Evolutionary conservation across 2,797 vertebrate species (phyloP).

Genomic region (Prunella strophiata): DNA sequence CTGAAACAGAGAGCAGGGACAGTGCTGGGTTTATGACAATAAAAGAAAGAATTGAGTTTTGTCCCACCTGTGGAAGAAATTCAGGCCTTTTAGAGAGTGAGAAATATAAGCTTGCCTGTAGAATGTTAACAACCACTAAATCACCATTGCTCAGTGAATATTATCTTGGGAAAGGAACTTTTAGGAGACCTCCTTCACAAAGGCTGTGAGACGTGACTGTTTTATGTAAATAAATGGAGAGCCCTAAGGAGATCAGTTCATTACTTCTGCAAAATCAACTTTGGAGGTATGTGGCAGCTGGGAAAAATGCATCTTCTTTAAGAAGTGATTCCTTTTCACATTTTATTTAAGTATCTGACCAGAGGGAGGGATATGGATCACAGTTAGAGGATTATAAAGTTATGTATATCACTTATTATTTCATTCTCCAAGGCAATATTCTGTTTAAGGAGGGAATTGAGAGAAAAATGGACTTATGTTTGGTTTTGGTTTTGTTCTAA

Average conservation of each 20-base stretch:
- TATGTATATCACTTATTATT: not conserved
- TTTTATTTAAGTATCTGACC: slow-evolving; percentile 16
- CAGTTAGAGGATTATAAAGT: not conserved
- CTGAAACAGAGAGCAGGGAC: not conserved
- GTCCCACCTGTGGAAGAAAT: not conserved
- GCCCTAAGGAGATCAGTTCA: not conserved
- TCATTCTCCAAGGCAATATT: slow-evolving; percentile 4
- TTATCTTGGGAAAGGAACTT: not conserved
- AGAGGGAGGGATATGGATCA: slow-evolving; percentile 2
- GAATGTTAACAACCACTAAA: not conserved
- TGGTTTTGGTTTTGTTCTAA: slow-evolving; percentile 9
- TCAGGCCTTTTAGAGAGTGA: not conserved
- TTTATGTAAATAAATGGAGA: slow-evolving; percentile 23
- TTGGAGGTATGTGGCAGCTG: not conserved
- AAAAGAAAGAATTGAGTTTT: not conserved
- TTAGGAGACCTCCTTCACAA: not conserved
- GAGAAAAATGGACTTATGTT: slow-evolving; percentile 3
- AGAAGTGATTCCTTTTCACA: not conserved
- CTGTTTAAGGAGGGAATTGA: not conserved
- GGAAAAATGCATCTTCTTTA: slow-evolving; percentile 15
- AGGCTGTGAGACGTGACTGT: not conserved
- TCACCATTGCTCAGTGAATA: not conserved
- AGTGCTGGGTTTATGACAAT: not conserved
- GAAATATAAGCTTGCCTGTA: not conserved
- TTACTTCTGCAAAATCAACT: not conserved